phyloP scores from a whole-genome alignment of 2,113 vertebrate species.

The Melanerpes aurifrons region DNA sequence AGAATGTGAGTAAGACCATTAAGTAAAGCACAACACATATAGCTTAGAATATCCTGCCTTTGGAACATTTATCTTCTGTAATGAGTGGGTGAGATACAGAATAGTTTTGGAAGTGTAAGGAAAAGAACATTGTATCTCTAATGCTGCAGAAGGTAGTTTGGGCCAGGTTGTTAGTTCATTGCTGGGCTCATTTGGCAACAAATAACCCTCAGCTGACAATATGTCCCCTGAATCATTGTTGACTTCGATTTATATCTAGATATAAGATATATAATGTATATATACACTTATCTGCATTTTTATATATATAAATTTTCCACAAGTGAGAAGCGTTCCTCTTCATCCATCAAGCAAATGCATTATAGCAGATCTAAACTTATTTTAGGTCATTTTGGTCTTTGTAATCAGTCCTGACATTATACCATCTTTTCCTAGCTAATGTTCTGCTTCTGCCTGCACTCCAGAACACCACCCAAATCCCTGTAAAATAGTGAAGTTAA shows the following conservation, averaged over 20 bases:
- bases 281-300: not conserved
- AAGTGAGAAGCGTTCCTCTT: not conserved
- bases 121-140: not conserved
- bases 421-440: not conserved
- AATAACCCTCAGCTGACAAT: not conserved
- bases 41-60: not conserved
- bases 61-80: not conserved
- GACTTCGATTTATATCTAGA: not conserved
- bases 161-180: not conserved
- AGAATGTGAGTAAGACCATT: not conserved
- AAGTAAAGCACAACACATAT: not conserved
- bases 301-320: not conserved
- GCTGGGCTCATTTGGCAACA: not conserved
- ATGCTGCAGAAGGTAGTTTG: not conserved
- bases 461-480: not conserved
- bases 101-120: not conserved
- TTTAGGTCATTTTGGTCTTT: not conserved
- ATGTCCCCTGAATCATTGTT: not conserved
- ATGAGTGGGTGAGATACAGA: not conserved
- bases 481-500: not conserved
- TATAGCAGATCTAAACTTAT: not conserved
- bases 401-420: not conserved
- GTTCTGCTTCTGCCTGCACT: not conserved
- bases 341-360: not conserved
- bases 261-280: too few relatives aligned